Conservation (phyloP, 1,140 invertebrate genomes). For the roundworm (Caenorhabditis elegans) region DNA sequence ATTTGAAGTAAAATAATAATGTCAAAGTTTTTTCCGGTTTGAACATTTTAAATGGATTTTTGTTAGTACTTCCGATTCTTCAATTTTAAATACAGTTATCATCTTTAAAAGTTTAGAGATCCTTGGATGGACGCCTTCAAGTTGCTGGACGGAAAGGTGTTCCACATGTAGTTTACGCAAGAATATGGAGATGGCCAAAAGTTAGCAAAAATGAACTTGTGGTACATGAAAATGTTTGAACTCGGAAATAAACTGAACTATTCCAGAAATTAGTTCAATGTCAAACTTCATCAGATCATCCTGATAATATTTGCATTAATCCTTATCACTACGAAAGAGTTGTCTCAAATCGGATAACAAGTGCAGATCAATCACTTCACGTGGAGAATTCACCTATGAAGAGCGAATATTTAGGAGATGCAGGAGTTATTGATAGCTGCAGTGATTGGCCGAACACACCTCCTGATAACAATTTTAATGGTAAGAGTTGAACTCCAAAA, state of each 20-base stretch:
- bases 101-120: too few relatives aligned
- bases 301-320: conserved; percentile 85
- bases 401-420: conserved; percentile 2
- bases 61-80: too few relatives aligned
- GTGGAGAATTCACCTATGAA: background rate
- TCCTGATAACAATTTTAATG: conserved; percentile 15
- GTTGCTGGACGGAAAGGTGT: conserved; percentile 96
- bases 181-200: conserved; percentile 99
- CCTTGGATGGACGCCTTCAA: conserved; percentile 92
- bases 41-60: too few relatives aligned
- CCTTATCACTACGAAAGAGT: conserved; percentile 99
- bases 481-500: background rate
- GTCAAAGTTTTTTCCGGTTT: too few relatives aligned
- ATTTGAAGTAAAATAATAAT: too few relatives aligned
- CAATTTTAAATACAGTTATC: too few relatives aligned
- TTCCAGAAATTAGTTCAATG: conserved; percentile 27
- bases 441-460: conserved; percentile 37
- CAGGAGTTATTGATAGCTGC: background rate
- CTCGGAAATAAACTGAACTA: too few relatives aligned
- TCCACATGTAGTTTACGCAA: conserved; percentile 96
- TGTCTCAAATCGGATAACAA: conserved; percentile 88
- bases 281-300: conserved; percentile 28
- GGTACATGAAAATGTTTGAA: too few relatives aligned
- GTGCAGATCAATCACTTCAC: conserved; percentile 34
- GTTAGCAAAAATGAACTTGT: conserved; percentile 98